Evolutionary conservation across 2,113 vertebrate genomes (phyloP).

Genomic region (Indicator maculatus): DNA sequence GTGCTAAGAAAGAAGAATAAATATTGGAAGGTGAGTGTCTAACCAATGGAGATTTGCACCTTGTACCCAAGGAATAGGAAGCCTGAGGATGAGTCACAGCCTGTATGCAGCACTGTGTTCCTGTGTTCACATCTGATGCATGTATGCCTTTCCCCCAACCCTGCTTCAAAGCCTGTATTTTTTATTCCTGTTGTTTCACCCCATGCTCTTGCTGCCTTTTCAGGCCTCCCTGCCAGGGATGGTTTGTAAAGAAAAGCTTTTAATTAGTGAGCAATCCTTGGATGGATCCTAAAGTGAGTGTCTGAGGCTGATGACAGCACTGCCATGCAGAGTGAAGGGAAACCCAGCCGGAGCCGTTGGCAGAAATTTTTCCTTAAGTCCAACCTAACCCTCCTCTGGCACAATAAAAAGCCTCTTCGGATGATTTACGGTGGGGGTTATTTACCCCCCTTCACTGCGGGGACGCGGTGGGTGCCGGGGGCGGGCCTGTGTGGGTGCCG

Average conservation of each 20-base stretch:
- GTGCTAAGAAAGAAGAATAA: not conserved
- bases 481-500: not conserved
- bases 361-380: too few species aligned
- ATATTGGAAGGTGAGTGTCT: not conserved
- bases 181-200: not conserved
- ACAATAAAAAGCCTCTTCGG: fast-evolving
- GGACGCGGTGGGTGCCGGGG: not conserved
- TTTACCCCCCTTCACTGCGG: fast-evolving
- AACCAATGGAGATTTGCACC: not conserved
- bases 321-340: not conserved
- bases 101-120: not conserved
- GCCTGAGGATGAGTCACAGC: not conserved
- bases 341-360: not conserved
- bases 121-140: not conserved
- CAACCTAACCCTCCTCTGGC: too few species aligned
- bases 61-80: not conserved
- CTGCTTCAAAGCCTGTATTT: not conserved
- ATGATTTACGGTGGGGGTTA: fast-evolving
- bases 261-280: not conserved
- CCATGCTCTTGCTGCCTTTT: not conserved
- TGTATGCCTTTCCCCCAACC: not conserved
- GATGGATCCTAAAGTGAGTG: not conserved
- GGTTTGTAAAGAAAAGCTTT: not conserved
- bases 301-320: not conserved
- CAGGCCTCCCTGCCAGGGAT: not conserved